These are phyloP conservation scores for Lipophrys pholis DNA, from an alignment of 2,113 vertebrate genomes.

Conservation along the genomic window DNA sequence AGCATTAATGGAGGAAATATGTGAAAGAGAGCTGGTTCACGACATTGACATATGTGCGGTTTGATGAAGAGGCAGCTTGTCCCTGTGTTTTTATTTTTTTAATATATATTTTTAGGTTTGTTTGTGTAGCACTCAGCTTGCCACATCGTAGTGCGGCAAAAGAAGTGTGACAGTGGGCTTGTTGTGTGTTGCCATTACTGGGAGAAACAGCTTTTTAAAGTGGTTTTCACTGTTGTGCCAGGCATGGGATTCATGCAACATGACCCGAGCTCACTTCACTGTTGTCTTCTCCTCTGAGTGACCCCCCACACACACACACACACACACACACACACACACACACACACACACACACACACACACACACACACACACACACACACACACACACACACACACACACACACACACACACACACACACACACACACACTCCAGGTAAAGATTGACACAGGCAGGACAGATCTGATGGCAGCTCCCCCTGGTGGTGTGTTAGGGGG, in stretches of 20 bases:
- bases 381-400: too few relatives aligned
- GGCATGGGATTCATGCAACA: slow-evolving; percentile 2
- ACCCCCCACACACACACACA: not conserved
- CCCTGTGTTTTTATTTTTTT: not conserved
- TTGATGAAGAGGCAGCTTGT: too few relatives aligned
- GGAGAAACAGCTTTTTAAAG: slow-evolving; percentile 12
- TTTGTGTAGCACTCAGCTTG: too few relatives aligned
- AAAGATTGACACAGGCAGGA: not conserved
- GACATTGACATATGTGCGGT: not conserved
- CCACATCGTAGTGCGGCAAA: not conserved
- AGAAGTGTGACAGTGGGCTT: not conserved
- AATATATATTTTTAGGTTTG: too few relatives aligned
- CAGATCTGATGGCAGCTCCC: slow-evolving; percentile 57
- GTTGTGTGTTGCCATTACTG: not conserved
- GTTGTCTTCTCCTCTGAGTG: not conserved
- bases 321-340: too few relatives aligned
- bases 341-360: too few relatives aligned
- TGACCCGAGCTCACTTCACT: not conserved
- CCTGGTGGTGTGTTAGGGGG: slow-evolving; percentile 53
- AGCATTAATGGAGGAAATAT: not conserved
- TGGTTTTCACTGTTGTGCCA: slow-evolving; percentile 35
- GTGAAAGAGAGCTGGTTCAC: not conserved
- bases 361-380: too few relatives aligned
- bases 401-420: too few relatives aligned
- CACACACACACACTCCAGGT: too few relatives aligned